Base-by-base conservation (phyloP, 1,140 invertebrate genomes). In the Oryctes rhinoceros region DNA sequence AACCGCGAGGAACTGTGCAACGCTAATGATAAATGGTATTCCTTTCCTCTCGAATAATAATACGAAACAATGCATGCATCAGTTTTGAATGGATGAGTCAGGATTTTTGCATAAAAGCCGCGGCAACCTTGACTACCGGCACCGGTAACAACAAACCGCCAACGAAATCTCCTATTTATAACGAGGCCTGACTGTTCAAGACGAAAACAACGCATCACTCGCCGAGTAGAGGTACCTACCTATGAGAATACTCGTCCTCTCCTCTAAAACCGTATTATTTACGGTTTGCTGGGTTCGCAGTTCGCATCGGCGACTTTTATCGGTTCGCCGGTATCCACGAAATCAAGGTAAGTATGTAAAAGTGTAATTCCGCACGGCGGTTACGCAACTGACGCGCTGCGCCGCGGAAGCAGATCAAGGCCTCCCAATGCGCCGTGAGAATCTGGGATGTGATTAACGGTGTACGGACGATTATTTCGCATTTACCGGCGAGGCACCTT, bases 341-440 rank as follows among this genome's bases (percentile, higher is more conserved):
- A 76, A 76, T 48, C 75, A 76, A 76, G 75, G 75, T 76, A 20
- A 76, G 37, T 76, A 48, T 76, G 37, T 76, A 76, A 76, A 76
- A 76, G 75, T 76, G 75, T 76, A 76, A 76, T 76, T 76, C 75
- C 75, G 75, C 75, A 48, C 37, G 75, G 47, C 13, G 24, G 44
- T 76, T 76, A 48, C 75, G 75, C 67, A 74, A 74, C 67, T 48
- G 75, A 76, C 13, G 75, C 75, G 44, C 44, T n/a, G 35, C 35
- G 15, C 44, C 20, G 37, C 75, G 75, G 75, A 76, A 76, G 44
- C 75, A 44, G 75, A 76, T 76, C 75, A 76, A 76, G 75, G 75
- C 37, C 75, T 76, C n/a, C 0, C 53, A 6, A 7, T 10, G 11
- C 30, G 44, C 44, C 75, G 75, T 76, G 75, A 76, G 75, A 76